phyloP scores from a whole-genome alignment of 2,797 vertebrate species.

The Parambassis ranga region DNA sequence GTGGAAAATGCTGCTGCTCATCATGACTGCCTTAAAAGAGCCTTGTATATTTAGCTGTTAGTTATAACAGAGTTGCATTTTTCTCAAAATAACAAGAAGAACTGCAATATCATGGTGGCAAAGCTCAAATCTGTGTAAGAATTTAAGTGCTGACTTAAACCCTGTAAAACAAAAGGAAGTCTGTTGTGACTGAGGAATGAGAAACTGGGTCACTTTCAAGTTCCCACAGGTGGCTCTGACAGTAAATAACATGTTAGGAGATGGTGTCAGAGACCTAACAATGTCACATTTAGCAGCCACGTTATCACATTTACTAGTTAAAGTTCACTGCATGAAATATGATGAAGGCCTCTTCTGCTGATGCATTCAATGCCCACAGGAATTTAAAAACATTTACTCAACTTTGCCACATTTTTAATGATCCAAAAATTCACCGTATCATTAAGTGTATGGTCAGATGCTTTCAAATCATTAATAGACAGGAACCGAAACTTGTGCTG shows the following conservation, averaged over 20 bases:
- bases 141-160: conserved; percentile 26
- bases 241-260: conserved; percentile 5
- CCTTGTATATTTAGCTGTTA: background rate
- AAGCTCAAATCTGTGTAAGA: conserved; percentile 26
- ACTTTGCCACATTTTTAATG: background rate
- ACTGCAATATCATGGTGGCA: conserved; percentile 3
- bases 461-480: background rate
- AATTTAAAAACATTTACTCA: background rate
- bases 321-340: background rate
- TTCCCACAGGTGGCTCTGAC: conserved; percentile 13
- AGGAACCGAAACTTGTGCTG: conserved; percentile 1
- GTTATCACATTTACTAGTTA: background rate
- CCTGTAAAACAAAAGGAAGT: conserved; percentile 41
- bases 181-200: conserved; percentile 21
- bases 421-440: too few species aligned
- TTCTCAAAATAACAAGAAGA: conserved; percentile 10
- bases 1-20: background rate
- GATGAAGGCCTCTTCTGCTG: background rate
- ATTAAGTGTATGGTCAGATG: too few species aligned
- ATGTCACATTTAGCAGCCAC: background rate
- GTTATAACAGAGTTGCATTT: background rate
- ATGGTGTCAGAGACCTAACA: background rate
- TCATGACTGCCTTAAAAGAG: background rate
- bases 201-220: background rate
- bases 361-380: too few species aligned